phyloP scores from a whole-genome alignment of 2,888 invertebrate genomes.

The Acrobasis consociella region DNA sequence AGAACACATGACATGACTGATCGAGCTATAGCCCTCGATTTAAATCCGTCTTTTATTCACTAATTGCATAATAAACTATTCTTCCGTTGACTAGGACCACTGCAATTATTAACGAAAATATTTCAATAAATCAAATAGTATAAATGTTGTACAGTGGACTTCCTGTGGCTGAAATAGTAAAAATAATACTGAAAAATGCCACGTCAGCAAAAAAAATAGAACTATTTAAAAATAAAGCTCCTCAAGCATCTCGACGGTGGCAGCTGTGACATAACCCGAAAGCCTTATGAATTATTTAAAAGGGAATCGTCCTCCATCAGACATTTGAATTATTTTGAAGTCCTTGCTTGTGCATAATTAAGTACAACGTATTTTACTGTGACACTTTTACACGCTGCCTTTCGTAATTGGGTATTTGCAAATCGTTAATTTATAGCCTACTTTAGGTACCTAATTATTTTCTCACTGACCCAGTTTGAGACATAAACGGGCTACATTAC shows the following conservation, averaged over 20 bases:
- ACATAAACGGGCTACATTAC: too few species aligned
- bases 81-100: too few species aligned
- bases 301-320: slow-evolving; percentile 60
- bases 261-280: slow-evolving; percentile 62
- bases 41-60: too few species aligned
- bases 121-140: too few species aligned
- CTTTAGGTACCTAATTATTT: slow-evolving; percentile 25
- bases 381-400: slow-evolving; percentile 45
- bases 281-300: slow-evolving; percentile 73
- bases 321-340: slow-evolving; percentile 74
- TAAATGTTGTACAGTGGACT: too few species aligned
- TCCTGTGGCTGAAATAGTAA: too few species aligned
- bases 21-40: too few species aligned
- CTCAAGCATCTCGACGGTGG: slow-evolving; percentile 38
- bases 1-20: too few species aligned
- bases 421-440: slow-evolving; percentile 40
- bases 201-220: too few species aligned
- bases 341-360: slow-evolving; percentile 66
- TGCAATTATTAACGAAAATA: too few species aligned
- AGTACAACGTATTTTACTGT: slow-evolving; percentile 48
- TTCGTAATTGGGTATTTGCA: slow-evolving; percentile 43
- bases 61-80: too few species aligned
- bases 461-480: slow-evolving; percentile 35
- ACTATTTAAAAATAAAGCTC: neutral
- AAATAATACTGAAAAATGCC: too few species aligned